Evolutionary conservation across 2,113 vertebrate genomes (phyloP).

Genomic region (Tinamus guttatus): DNA sequence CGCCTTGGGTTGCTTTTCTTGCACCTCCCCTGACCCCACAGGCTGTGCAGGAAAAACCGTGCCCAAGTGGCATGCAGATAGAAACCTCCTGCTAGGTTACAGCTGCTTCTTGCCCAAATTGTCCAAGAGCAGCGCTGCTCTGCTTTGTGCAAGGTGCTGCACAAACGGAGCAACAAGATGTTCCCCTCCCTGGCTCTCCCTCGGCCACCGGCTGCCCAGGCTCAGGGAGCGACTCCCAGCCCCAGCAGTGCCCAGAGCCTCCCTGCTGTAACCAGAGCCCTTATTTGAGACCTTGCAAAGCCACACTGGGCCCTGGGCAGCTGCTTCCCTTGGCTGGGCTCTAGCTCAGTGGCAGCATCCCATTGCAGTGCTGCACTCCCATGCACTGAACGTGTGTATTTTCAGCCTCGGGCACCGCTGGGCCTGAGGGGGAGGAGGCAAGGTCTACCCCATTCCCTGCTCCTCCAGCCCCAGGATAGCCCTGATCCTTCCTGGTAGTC

Average conservation of each 20-base stretch:
- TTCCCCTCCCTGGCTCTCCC: neutral
- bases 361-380: fast-evolving
- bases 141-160: neutral
- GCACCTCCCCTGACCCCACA: neutral
- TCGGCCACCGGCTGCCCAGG: neutral
- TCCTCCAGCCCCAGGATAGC: neutral
- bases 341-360: too few species aligned
- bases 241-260: neutral
- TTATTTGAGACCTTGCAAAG: neutral
- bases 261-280: neutral
- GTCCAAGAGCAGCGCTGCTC: neutral
- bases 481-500: neutral
- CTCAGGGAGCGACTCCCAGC: neutral
- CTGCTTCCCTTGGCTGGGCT: neutral
- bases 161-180: neutral
- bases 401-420: neutral
- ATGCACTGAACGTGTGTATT: fast-evolving
- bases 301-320: neutral
- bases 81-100: neutral
- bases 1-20: neutral
- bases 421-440: too few species aligned
- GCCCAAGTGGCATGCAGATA: neutral
- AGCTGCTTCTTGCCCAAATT: neutral
- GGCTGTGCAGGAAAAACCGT: neutral
- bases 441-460: neutral